Evolutionary conservation across 64 coral and sea anemone species (phyloP), one percentile per base, ranked within the genome.

Genomic region (Platygyra sinensis): DNA sequence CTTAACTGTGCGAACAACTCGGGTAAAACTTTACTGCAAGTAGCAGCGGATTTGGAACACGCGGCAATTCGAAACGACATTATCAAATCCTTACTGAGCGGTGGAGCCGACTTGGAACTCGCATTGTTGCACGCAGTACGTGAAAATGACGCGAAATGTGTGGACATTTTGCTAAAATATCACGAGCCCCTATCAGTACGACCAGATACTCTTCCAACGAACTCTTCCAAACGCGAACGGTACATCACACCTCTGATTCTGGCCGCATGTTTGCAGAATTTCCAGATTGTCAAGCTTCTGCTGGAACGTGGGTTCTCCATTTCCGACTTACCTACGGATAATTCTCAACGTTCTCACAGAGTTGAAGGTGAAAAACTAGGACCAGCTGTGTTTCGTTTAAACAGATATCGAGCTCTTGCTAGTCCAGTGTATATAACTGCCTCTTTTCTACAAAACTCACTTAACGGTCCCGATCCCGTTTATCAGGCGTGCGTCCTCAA

Each of bases 401-500:
- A 88, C 27, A 10, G 7, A 60, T 88, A 76, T 29, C 72, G 52
- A 38, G 71, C 46, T 6, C 72, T 60, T 18, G 74, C 86, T 2
- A 74, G 59, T 18, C 86, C 86, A 1, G 72, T 76, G 22, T 88
- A 75, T 15, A 60, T 88, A 0, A 50, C 72, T 0, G 72, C 74
- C 9, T 75, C 72, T 32, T 88, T 88, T 63, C 72, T 88, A 24
- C 51, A 88, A 60, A 76, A 88, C 74, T 20, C 49, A 16, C 4
- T 74, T 0, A 27, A 13, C 16, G 72, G 72, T 17, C 51, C 52
- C 6, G 72, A 75, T 69, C 86, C 86, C 15, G 32, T 76, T 63
- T 17, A 60, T 61, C 72, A 72, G 16, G 71, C 74, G 28, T 88
- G 71, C 12, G 72, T 24, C 10, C 16, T 88, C 10, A 74, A 76